Evolutionary conservation across 2,888 invertebrate genomes (phyloP).

Genomic region (Tachina lurida): DNA sequence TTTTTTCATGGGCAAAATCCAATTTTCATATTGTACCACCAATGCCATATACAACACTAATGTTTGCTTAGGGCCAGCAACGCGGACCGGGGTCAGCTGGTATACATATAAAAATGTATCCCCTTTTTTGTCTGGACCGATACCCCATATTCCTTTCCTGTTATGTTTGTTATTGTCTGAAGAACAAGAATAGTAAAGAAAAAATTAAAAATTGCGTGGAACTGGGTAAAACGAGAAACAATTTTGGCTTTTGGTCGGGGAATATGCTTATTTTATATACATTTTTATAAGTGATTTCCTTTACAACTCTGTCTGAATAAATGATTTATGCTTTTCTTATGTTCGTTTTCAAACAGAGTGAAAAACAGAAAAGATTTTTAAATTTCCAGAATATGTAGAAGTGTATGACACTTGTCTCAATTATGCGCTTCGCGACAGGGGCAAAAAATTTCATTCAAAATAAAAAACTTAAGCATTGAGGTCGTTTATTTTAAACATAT

Average conservation of each 20-base stretch:
- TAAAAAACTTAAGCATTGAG: conserved; percentile 19
- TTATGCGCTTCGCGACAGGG: conserved; percentile 36
- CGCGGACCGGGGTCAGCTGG: too few relatives aligned
- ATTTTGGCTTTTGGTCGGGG: too few relatives aligned
- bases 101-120: neutral
- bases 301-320: conserved; percentile 27
- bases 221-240: too few relatives aligned
- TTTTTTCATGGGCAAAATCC: too few relatives aligned
- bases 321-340: conserved; percentile 11
- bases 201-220: too few relatives aligned
- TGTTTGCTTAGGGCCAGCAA: too few relatives aligned
- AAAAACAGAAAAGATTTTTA: conserved; percentile 42
- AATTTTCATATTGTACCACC: too few relatives aligned
- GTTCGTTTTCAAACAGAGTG: neutral
- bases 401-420: conserved; percentile 50
- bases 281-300: conserved; percentile 10
- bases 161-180: too few relatives aligned
- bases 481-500: conserved; percentile 17
- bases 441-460: neutral
- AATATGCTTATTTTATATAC: neutral
- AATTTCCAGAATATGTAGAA: conserved; percentile 32
- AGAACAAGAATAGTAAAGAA: too few relatives aligned
- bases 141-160: too few relatives aligned
- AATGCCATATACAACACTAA: too few relatives aligned
- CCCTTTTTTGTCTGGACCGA: neutral